Evolutionary conservation across 2,797 vertebrate genomes (phyloP).

Genomic region (Lepidocolaptes lacrymiger): DNA sequence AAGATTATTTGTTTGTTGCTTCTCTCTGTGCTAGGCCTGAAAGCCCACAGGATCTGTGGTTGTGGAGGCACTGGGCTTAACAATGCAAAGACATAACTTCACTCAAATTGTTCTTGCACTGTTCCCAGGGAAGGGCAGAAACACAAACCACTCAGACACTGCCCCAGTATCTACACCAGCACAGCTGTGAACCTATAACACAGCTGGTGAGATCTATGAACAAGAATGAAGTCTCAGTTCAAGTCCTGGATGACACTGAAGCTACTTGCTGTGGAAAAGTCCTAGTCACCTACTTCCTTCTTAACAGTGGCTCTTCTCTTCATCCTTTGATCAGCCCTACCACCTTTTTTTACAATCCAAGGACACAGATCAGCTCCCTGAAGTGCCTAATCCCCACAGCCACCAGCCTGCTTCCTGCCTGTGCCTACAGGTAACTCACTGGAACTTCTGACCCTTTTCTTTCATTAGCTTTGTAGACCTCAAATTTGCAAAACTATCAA

Average conservation of each 20-base stretch:
- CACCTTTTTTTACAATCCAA: neutral
- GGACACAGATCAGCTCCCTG: neutral
- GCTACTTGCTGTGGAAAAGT: neutral
- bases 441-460: neutral
- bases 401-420: neutral
- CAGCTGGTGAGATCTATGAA: neutral
- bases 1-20: neutral
- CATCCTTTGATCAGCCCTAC: neutral
- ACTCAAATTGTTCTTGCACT: neutral
- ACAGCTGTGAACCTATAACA: neutral
- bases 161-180: neutral
- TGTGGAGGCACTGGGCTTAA: neutral
- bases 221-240: neutral
- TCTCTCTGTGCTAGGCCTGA: neutral
- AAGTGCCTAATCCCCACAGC: neutral
- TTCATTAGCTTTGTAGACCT: neutral
- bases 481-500: neutral
- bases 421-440: neutral
- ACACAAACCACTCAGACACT: neutral
- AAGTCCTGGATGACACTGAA: neutral
- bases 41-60: neutral
- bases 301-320: neutral
- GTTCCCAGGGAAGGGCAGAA: neutral
- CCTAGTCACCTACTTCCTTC: neutral
- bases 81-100: neutral